Base-by-base conservation (phyloP, 1,140 invertebrate species). In the Drosophila arawakana region DNA sequence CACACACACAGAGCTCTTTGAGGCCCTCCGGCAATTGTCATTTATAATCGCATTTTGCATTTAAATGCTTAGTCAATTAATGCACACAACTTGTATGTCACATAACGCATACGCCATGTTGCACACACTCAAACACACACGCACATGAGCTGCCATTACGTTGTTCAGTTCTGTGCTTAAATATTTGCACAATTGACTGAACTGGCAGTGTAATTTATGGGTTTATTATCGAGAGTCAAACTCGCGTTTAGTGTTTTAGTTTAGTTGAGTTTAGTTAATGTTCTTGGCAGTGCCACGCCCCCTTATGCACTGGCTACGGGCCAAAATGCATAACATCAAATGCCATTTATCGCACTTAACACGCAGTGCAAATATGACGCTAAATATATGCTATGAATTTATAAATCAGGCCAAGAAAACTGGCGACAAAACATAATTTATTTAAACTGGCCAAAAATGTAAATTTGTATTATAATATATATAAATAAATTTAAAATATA, bases 21-120 rank as follows among this genome's bases (percentile, higher is more conserved):
- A 3, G 41, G 50, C 59, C 73, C 52, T 35, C 52, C 7, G 62
- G 58, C 76, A 63, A 67, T 78, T 86, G 83, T 79, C 69, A 60
- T 62, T 73, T 60, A 73, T 86, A 85, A 88, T 82, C 82, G 79
- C 82, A 85, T 86, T 86, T 86, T 72, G 69, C 73, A 86, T 82
- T 88, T 73, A 88, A 88, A 86, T 88, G 81, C 74, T 86, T 88
- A 83, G 83, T 86, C 79, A 82, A 86, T 85, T 85, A 81, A 78
- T 78, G 54, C 67, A 78, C 39, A 46, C 65, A 81, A 84, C 44
- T 62, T 78, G 66, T 52, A 67, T 71, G 25, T 6, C 47, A 54
- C 58, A 81, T 78, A 44, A 75, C 74, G 81, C 46, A 83, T 83
- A 84, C 72, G 77, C 60, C 81, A 77, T 50, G 61, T 76, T 60